Conservation (phyloP, 2,888 invertebrate genomes). For the Parnassius smintheus region DNA sequence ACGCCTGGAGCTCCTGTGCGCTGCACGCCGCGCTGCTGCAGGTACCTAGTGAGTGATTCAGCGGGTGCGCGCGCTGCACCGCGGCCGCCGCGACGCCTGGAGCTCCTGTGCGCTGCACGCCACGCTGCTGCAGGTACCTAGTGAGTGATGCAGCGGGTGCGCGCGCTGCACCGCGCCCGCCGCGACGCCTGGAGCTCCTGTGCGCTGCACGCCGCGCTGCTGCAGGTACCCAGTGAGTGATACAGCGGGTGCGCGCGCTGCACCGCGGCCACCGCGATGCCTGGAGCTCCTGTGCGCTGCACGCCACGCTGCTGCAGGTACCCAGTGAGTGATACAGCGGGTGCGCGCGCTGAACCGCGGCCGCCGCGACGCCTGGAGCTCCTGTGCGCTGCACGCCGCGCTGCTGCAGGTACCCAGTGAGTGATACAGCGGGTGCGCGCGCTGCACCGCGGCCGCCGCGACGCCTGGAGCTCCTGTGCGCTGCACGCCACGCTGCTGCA, state of each 20-base stretch:
- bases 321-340: conserved; percentile 58
- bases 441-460: too few species aligned
- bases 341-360: conserved; percentile 32
- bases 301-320: conserved; percentile 93
- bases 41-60: too few species aligned
- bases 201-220: conserved; percentile 90
- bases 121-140: too few species aligned
- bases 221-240: conserved; percentile 79
- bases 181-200: conserved; percentile 94
- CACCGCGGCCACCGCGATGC: conserved; percentile 83
- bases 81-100: too few species aligned
- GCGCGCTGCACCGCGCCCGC: conserved; percentile 61
- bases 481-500: too few species aligned
- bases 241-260: conserved; percentile 59
- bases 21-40: too few species aligned
- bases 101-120: too few species aligned
- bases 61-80: too few species aligned
- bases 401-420: conserved; percentile 67
- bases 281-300: conserved; percentile 93
- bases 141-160: conserved; percentile 53
- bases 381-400: conserved; percentile 93
- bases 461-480: too few species aligned
- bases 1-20: too few species aligned
- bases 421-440: too few species aligned
- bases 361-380: conserved; percentile 84